Evolutionary conservation across 2,113 vertebrate species (phyloP).

Genomic region (Microtus richardsoni): DNA sequence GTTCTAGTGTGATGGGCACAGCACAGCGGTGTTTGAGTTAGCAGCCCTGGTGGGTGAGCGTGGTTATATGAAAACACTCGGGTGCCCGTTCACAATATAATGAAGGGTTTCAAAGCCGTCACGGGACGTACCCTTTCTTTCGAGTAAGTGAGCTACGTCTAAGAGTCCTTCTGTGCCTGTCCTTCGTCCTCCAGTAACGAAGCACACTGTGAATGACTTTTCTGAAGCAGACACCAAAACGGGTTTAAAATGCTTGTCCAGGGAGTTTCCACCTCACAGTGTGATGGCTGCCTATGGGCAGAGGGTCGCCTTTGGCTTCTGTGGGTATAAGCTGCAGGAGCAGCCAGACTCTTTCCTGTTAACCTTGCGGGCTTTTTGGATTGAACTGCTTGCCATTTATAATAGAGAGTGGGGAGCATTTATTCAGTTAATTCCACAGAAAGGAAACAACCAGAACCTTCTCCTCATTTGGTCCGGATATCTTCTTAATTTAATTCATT

Average conservation of each 20-base stretch:
- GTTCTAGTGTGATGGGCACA: constrained; percentile 18
- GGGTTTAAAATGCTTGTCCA: not conserved
- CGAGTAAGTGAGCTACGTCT: constrained; percentile 12
- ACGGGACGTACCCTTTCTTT: not conserved
- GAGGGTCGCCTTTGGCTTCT: not conserved
- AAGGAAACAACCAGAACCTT: not conserved
- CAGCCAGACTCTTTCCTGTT: not conserved
- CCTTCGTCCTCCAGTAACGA: not conserved
- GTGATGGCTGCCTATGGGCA: not conserved
- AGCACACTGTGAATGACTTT: constrained; percentile 35
- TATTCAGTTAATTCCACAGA: not conserved
- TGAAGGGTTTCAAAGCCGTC: not conserved
- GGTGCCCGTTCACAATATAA: not conserved
- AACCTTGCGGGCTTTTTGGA: not conserved
- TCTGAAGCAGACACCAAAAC: constrained; percentile 3
- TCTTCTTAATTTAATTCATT: not conserved
- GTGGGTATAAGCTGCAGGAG: not conserved
- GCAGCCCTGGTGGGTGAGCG: constrained; percentile 18
- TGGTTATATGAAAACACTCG: constrained; percentile 36
- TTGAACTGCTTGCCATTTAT: not conserved
- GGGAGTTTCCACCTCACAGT: not conserved
- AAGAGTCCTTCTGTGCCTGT: constrained; percentile 20
- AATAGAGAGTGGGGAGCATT: not conserved
- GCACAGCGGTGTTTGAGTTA: constrained; percentile 8
- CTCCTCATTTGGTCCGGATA: not conserved